Conservation (phyloP, 2,113 vertebrate species). For the Psephotus haematonotus region DNA sequence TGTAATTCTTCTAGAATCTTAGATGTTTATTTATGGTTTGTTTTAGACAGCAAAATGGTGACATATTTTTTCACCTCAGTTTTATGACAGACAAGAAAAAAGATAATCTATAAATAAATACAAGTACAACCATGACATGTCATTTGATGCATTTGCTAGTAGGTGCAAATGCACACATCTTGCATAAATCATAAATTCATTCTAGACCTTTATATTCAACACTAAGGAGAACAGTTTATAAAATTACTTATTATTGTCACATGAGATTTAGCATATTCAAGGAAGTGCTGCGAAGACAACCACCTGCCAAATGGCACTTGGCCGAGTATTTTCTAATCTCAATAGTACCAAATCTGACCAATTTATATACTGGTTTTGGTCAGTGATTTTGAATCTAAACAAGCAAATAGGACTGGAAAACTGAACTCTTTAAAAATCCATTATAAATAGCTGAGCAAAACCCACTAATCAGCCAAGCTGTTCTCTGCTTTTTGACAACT, state of each 20-base stretch:
- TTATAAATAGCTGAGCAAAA: background rate
- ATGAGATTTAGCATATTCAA: background rate
- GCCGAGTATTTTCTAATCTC: background rate
- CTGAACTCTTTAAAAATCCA: background rate
- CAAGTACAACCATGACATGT: background rate
- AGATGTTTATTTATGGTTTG: background rate
- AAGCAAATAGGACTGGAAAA: background rate
- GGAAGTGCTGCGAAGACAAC: background rate
- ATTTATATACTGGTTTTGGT: background rate
- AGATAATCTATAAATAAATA: background rate
- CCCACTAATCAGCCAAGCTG: background rate
- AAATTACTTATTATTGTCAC: background rate
- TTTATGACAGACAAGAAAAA: background rate
- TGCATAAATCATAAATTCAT: background rate
- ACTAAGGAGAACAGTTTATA: background rate
- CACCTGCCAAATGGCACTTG: background rate
- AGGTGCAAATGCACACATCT: background rate
- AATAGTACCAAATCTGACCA: background rate
- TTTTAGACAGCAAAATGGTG: background rate
- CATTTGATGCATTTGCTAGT: background rate
- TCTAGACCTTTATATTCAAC: background rate
- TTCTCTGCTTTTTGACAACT: slow-evolving; percentile 38
- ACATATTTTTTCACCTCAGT: background rate
- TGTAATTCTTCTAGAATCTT: background rate
- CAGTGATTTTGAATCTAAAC: background rate